Base-by-base conservation (phyloP, 2,888 invertebrate species). In the Rotaria magnacalcarata region DNA sequence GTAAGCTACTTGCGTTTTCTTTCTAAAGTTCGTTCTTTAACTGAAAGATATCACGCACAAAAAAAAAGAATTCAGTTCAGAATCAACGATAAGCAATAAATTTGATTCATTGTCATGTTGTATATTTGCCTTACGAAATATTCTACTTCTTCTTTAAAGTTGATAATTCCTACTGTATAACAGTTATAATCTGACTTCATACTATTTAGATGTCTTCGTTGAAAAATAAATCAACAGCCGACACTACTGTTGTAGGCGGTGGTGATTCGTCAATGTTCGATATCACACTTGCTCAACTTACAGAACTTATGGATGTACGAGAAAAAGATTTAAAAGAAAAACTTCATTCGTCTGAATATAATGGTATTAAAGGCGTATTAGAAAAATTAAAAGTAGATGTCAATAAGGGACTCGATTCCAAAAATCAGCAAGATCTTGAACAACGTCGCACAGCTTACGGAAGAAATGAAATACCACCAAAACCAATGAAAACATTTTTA, bases 401-500 rank as follows among this genome's bases (percentile, higher is more conserved):
- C 27, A 19, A n/a, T 19, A n/a, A 27, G 3, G 86, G 86, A n/a
- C 21, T 86, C 5, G 27, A 80, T 43, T 80, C 56, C 8, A 85
- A 84, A 19, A 84, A 85, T 52, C n/a, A 86, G 47, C 19, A 43
- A 43, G 86, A 86, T 52, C 43, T 86, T 27, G 60, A 85, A 24
- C 47, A 75, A 50, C 85, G 86, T n/a, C 50, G 27, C 14, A 10
- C 50, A 50, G 75, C 75, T 7, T 86, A 56, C 52, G 96, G 97
- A 92, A 96, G 96, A 90, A 97, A 97, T 93, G 93, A 95, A 91
- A 97, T 97, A 93, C 97, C 97, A 92, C 97, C 97, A 89, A 96
- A 96, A 92, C 96, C 97, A 91, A 96, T 97, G 90, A 97, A 97
- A 94, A 96, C 96, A 89, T 97, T 97, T 94, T 93, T 96, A 90